phyloP scores from a whole-genome alignment of 2,888 invertebrate species.

The Thereva nobilitata region DNA sequence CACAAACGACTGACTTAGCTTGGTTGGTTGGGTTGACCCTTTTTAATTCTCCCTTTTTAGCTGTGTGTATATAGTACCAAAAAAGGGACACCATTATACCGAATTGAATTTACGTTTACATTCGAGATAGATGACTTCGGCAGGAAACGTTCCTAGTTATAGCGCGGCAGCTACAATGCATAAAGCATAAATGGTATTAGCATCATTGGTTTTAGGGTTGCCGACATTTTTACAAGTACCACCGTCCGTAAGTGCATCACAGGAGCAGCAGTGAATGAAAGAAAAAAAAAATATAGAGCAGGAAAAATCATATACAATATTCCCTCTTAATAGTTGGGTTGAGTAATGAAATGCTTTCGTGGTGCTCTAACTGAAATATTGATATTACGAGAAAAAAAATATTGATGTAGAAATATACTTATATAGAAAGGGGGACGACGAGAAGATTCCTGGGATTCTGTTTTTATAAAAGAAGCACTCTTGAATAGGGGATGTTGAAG shows the following conservation, averaged over 20 bases:
- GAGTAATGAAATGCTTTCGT: conserved; percentile 27
- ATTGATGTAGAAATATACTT: conserved; percentile 5
- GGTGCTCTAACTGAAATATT: conserved; percentile 26
- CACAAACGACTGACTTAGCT: conserved; percentile 12
- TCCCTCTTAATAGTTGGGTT: conserved; percentile 30
- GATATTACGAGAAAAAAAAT: conserved; percentile 21
- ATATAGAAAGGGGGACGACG: conserved; percentile 3
- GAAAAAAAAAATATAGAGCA: conserved; percentile 9
- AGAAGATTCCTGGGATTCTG: conserved; percentile 19
- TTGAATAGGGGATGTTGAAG: conserved; percentile 7
- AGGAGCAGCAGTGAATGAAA: conserved; percentile 8
- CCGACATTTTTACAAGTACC: conserved; percentile 10
- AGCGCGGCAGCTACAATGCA: conserved; percentile 10
- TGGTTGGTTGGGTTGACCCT: conserved; percentile 2
- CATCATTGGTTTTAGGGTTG: conserved; percentile 17
- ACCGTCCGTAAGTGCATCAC: conserved; percentile 3
- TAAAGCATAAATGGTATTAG: conserved; percentile 16
- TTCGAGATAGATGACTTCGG: background rate
- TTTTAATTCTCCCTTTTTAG: background rate
- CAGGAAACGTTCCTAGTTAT: conserved; percentile 17
- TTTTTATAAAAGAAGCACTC: conserved; percentile 8
- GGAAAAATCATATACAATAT: conserved; percentile 30
- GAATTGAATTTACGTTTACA: too few species aligned
- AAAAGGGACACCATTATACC: too few species aligned
- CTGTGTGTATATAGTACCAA: background rate